Evolutionary conservation across 2,888 invertebrate genomes (phyloP).

Genomic region (Cheilosia urbana): DNA sequence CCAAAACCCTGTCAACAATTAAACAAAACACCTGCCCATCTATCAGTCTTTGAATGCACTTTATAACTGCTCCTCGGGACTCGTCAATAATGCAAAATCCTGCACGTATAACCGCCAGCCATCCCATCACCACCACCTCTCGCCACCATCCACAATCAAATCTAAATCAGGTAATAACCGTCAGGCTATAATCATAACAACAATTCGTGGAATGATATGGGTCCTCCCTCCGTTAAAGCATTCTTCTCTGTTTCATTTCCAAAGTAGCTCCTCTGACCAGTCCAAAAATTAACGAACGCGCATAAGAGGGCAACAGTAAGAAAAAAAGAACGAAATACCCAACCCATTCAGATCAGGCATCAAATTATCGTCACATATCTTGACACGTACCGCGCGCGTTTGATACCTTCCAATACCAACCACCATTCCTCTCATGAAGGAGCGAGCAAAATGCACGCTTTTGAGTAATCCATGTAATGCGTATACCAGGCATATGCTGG

Average conservation of each 20-base stretch:
- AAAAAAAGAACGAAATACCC: conserved; percentile 13
- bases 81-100: conserved; percentile 25
- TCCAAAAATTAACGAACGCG: conserved; percentile 21
- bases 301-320: background rate
- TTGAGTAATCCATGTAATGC: conserved; percentile 54
- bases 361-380: conserved; percentile 75
- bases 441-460: conserved; percentile 54
- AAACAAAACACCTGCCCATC: background rate
- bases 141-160: conserved; percentile 44
- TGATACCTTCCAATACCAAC: conserved; percentile 16
- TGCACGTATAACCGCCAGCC: conserved; percentile 10
- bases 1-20: background rate
- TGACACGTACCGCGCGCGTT: conserved; percentile 71
- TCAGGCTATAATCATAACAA: conserved; percentile 69
- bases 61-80: background rate
- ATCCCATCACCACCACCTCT: background rate
- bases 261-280: conserved; percentile 4
- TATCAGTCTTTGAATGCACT: background rate
- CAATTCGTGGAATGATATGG: conserved; percentile 70
- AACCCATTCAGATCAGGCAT: conserved; percentile 68
- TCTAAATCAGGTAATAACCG: conserved; percentile 70
- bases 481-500: conserved; percentile 23
- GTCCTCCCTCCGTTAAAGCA: conserved; percentile 21
- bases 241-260: background rate
- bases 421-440: conserved; percentile 16